These are phyloP conservation scores for Manacus vitellinus DNA, from an alignment of 2,113 vertebrate species.

Conservation along the genomic window DNA sequence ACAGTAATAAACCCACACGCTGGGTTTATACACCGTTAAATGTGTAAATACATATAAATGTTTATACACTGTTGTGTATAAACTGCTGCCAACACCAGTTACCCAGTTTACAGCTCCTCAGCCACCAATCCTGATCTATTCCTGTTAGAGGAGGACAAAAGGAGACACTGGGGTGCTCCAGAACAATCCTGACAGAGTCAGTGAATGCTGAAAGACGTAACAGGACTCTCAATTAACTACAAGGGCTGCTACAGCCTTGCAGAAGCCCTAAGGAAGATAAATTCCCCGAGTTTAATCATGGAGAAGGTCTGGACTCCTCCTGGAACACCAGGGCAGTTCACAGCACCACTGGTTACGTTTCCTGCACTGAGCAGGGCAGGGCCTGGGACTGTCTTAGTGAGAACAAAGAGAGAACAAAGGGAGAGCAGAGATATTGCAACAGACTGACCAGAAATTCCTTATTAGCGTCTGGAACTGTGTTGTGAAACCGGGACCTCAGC, in stretches of 20 bases:
- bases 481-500: not conserved
- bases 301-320: not conserved
- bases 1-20: not conserved
- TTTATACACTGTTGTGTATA: not conserved
- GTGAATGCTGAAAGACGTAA: not conserved
- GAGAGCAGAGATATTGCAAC: not conserved
- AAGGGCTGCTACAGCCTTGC: not conserved
- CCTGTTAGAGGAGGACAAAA: not conserved
- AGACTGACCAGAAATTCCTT: not conserved
- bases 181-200: not conserved
- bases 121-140: not conserved
- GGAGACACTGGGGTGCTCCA: not conserved
- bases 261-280: not conserved
- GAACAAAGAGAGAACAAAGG: too few species aligned
- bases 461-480: not conserved
- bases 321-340: not conserved
- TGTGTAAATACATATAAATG: not conserved
- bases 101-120: not conserved
- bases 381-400: not conserved
- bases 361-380: not conserved
- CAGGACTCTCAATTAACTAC: not conserved
- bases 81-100: not conserved
- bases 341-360: not conserved
- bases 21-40: not conserved
- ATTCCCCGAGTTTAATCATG: not conserved